Evolutionary conservation across 2,113 vertebrate species (phyloP).

Genomic region (Eptatretus burgeri): DNA sequence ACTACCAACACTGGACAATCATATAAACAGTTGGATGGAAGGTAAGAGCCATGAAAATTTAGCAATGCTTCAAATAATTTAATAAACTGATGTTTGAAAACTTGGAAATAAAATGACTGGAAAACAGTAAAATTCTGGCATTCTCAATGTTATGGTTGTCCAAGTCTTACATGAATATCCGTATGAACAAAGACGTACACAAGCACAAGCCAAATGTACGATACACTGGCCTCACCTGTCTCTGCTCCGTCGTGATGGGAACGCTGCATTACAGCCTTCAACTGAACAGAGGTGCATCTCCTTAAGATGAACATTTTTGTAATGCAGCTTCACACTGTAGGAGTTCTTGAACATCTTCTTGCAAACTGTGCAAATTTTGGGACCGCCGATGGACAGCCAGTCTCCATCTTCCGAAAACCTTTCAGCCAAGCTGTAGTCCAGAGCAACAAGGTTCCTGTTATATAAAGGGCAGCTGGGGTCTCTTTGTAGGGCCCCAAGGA

Average conservation of each 20-base stretch:
- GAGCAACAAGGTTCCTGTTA: constrained; percentile 68
- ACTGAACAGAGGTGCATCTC: constrained; percentile 99
- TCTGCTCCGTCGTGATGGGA: constrained; percentile 88
- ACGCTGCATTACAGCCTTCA: constrained; percentile 86
- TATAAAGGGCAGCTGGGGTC: constrained; percentile 24
- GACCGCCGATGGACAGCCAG: constrained; percentile 76
- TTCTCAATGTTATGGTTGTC: too few species aligned
- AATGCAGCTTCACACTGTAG: constrained; percentile 98
- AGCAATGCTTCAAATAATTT: too few species aligned
- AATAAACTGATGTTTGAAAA: too few species aligned
- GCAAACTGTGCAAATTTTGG: constrained; percentile 98
- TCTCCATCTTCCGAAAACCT: constrained; percentile 87
- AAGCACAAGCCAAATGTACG: too few species aligned
- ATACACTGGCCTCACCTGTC: constrained; percentile 33
- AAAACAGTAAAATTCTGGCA: too few species aligned
- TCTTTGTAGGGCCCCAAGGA: not conserved
- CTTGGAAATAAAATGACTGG: too few species aligned
- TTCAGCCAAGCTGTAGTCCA: constrained; percentile 71
- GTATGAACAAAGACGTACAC: too few species aligned
- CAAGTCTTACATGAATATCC: too few species aligned
- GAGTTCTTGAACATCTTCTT: constrained; percentile 99
- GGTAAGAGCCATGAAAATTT: too few species aligned
- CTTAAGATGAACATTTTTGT: constrained; percentile 97
- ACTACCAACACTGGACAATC: too few species aligned
- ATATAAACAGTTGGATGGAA: too few species aligned